Base-by-base conservation (phyloP, 2,113 vertebrate genomes). In the Brachionichthys hirsutus region DNA sequence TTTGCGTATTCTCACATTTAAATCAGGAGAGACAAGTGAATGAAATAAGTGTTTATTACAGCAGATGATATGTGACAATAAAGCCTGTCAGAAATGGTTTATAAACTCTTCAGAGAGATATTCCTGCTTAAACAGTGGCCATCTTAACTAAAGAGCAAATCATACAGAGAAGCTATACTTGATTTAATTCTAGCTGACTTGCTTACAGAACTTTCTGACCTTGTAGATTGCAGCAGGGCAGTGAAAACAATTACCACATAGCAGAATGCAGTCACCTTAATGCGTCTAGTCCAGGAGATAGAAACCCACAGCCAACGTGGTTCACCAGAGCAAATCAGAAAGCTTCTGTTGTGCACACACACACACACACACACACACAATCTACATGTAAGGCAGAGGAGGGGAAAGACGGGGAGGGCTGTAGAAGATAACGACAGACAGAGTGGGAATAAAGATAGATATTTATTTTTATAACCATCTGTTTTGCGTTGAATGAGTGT, bases 401-500 rank as follows among this genome's bases (percentile, higher is more conserved):
- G 55, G 38, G 46, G 18, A 15, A 46, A 19, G 22, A 45, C 30
- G 45, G 47, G 73, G 73, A 65, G 72, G 41, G 16, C 3, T 17
- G 8, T 24, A 51, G 56, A 50, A 60, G 54, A 67, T 73, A 68
- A 72, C 65, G 75, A 66, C 51, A 56, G 51, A 79, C 56, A 46
- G 63, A 69, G 54, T 49, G 45, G 68, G 42, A 73, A 70, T 73
- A 70, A 58, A 86, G 78, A 85, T 78, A 84, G 69, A 36, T 2
- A 56, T 64, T 76, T 89, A 89, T 89, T 89, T 89, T 87, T 89
- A 82, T 81, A 77, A n/a, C 49, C 85, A 89, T 78, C 81, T 90
- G 87, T 52, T 86, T 70, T 77, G 80, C 69, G 87, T 80, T 89
- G 88, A 89, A 75, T 74, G 85, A 86, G 47, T 49, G 48, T 68